These are phyloP conservation scores for Mesocricetus auratus DNA, from an alignment of 2,113 vertebrate genomes.

Conservation along the genomic window DNA sequence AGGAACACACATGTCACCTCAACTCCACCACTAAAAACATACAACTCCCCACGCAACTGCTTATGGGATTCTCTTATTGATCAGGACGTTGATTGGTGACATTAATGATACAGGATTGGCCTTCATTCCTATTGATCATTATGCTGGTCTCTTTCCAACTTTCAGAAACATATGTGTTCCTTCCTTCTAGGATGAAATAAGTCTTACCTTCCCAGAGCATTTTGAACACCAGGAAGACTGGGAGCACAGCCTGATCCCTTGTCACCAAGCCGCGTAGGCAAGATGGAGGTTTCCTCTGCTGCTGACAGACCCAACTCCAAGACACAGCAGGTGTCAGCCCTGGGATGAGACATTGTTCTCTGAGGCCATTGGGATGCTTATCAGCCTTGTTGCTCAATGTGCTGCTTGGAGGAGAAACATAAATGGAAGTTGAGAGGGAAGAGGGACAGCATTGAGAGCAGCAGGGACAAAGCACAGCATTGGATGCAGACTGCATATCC, in stretches of 20 bases:
- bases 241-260: too few relatives aligned
- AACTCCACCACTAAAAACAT: too few relatives aligned
- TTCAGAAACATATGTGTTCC: neutral
- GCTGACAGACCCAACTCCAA: neutral
- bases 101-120: neutral
- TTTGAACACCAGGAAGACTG: too few relatives aligned
- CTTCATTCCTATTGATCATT: neutral
- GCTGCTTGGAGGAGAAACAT: neutral
- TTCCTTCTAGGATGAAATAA: neutral
- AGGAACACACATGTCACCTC: neutral
- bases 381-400: neutral
- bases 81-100: neutral
- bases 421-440: neutral
- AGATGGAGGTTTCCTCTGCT: neutral
- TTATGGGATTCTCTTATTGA: neutral
- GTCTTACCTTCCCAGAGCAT: neutral
- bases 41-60: neutral
- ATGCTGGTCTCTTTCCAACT: neutral
- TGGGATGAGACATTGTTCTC: too few relatives aligned
- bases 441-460: neutral
- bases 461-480: neutral
- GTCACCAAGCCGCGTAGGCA: too few relatives aligned
- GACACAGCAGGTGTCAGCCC: too few relatives aligned
- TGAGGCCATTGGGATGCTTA: neutral
- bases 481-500: neutral